Percentiles rank a stretch among this genome's conserved stretches.
These are phyloP conservation scores for Sphaeridia pumilis DNA, from an alignment of 2,888 invertebrate genomes.

Conservation along the genomic window DNA sequence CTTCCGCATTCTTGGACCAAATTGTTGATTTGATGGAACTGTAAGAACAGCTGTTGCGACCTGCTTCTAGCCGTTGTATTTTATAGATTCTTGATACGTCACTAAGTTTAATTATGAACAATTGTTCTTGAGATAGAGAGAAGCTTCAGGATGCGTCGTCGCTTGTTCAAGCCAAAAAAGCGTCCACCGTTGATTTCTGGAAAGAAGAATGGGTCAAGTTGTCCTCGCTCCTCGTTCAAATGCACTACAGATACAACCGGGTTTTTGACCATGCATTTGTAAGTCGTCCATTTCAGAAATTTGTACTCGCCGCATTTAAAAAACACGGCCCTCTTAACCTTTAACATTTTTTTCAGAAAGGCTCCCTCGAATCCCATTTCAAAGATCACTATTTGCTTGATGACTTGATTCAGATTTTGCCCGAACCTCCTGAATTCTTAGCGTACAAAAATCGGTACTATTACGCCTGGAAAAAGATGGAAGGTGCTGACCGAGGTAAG, in stretches of 20 bases:
- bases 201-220: constrained; percentile 20
- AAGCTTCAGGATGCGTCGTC: no score
- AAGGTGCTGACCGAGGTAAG: constrained; percentile 4
- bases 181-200: constrained; percentile 3
- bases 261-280: constrained; percentile 15
- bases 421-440: background rate
- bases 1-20: constrained; percentile 8
- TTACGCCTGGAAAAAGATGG: constrained; percentile 4
- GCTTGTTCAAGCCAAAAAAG: background rate
- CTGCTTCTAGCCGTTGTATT: no score
- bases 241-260: constrained; percentile 16
- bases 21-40: constrained; percentile 10
- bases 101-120: background rate
- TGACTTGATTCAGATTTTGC: background rate
- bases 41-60: no score
- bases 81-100: background rate
- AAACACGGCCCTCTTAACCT: background rate
- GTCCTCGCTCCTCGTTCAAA: constrained; percentile 8
- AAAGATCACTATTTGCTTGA: constrained; percentile 8
- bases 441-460: constrained; percentile 3
- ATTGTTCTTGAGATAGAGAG: no score
- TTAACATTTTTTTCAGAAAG: constrained; percentile 3
- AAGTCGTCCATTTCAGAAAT: no score
- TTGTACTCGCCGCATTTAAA: constrained; percentile 7
- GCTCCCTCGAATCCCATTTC: background rate